phyloP scores from a whole-genome alignment of 2,888 invertebrate species.

The Dastarcus helophoroides region DNA sequence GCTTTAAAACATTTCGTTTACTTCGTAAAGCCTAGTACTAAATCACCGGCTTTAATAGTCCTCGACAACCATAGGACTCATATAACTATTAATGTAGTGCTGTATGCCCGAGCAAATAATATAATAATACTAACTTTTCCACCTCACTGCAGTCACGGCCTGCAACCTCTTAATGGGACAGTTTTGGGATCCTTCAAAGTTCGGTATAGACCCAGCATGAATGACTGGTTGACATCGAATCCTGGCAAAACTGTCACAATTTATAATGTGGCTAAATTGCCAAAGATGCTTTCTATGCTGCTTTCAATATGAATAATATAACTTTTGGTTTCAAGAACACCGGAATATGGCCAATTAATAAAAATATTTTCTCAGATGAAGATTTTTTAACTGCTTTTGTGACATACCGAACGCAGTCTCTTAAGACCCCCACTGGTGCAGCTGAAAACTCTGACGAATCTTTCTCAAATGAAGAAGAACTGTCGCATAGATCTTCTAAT shows the following conservation, averaged over 20 bases:
- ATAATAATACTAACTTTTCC: constrained; percentile 8
- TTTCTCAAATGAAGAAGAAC: constrained; percentile 4
- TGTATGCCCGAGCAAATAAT: constrained; percentile 1
- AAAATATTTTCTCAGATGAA: constrained; percentile 10
- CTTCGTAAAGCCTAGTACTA: constrained; percentile 6
- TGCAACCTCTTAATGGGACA: constrained; percentile 24
- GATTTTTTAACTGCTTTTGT: constrained; percentile 10
- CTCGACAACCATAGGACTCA: constrained; percentile 3
- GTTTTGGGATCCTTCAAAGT: constrained; percentile 22
- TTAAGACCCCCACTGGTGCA: background rate
- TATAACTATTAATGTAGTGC: background rate
- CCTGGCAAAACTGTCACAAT: constrained; percentile 25
- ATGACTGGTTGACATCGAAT: constrained; percentile 24
- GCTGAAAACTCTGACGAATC: constrained; percentile 2
- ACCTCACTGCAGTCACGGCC: constrained; percentile 16
- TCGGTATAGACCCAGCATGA: constrained; percentile 17
- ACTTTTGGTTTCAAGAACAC: constrained; percentile 17
- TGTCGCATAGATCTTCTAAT: too few species aligned
- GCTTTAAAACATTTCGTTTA: constrained; percentile 10
- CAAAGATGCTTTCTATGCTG: constrained; percentile 15
- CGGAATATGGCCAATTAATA: constrained; percentile 18
- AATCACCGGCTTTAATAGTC: constrained; percentile 5
- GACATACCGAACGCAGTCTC: constrained; percentile 8
- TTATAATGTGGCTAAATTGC: constrained; percentile 21
- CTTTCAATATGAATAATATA: constrained; percentile 20